Conservation (phyloP, 2,888 invertebrate species). For the Odontocolon sp. region DNA sequence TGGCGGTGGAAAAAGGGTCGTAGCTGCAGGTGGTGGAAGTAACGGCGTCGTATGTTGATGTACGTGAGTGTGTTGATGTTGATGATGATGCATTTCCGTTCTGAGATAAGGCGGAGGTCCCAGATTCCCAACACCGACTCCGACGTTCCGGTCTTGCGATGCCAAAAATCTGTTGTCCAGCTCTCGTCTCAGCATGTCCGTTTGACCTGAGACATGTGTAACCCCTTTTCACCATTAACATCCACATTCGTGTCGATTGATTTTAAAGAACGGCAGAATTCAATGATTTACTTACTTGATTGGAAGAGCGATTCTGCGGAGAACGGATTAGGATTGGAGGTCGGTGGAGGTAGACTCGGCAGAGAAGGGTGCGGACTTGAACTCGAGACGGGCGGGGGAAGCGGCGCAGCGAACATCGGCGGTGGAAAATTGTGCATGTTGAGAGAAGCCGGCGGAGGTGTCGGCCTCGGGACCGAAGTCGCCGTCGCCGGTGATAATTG, state of each 20-base stretch:
- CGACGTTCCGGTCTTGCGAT: slow-evolving; percentile 87
- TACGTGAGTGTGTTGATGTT: slow-evolving; percentile 95
- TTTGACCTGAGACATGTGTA: slow-evolving; percentile 84
- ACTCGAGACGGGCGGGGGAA: slow-evolving; percentile 82
- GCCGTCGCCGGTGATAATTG: slow-evolving; percentile 82
- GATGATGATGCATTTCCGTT: slow-evolving; percentile 96
- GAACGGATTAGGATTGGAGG: slow-evolving; percentile 90
- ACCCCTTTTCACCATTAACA: slow-evolving; percentile 73
- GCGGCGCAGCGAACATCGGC: slow-evolving; percentile 87
- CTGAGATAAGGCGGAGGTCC: slow-evolving; percentile 85
- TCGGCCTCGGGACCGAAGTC: slow-evolving; percentile 82
- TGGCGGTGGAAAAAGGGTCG: slow-evolving; percentile 84
- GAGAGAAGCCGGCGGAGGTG: slow-evolving; percentile 83
- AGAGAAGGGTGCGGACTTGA: slow-evolving; percentile 79
- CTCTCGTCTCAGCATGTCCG: slow-evolving; percentile 93
- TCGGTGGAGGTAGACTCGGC: slow-evolving; percentile 79
- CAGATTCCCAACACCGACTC: slow-evolving; percentile 76
- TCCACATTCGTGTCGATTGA: neutral
- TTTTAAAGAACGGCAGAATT: slow-evolving; percentile 24
- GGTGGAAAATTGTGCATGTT: slow-evolving; percentile 84
- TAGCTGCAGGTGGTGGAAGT: slow-evolving; percentile 83
- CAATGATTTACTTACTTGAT: slow-evolving; percentile 86
- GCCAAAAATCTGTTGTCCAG: slow-evolving; percentile 95
- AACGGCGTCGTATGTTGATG: slow-evolving; percentile 91
- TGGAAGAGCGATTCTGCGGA: slow-evolving; percentile 94